Conservation (phyloP, 2,888 invertebrate genomes). For the Athetis lepigone region DNA sequence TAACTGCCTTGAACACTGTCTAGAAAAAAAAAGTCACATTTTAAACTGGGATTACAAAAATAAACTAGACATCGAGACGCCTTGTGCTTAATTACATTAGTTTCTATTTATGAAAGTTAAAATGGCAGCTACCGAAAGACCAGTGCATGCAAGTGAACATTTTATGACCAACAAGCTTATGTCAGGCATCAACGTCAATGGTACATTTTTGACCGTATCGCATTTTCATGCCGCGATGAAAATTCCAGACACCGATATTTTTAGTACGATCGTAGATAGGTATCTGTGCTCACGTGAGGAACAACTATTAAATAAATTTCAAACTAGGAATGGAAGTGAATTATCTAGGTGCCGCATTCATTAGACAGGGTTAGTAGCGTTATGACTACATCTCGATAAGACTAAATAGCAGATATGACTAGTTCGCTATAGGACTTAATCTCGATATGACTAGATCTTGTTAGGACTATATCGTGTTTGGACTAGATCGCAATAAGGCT, state of each 20-base stretch:
- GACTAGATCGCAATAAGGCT: no score
- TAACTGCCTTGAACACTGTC: conserved; percentile 71
- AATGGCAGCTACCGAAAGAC: conserved; percentile 64
- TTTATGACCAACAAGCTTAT: conserved; percentile 72
- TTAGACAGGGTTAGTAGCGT: no score
- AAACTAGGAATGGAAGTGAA: conserved; percentile 64
- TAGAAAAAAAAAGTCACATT: conserved; percentile 74
- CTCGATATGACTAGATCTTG: no score
- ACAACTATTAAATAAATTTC: conserved; percentile 68
- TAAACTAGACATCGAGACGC: conserved; percentile 75
- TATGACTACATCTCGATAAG: no score
- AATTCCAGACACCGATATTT: conserved; percentile 77
- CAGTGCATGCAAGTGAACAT: conserved; percentile 70
- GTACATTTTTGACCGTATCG: conserved; percentile 72
- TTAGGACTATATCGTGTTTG: no score
- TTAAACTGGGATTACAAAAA: conserved; percentile 71
- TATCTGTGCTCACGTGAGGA: conserved; percentile 73
- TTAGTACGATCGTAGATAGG: conserved; percentile 73
- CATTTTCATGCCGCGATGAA: conserved; percentile 74
- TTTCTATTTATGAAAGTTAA: conserved; percentile 59
- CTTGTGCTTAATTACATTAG: conserved; percentile 81
- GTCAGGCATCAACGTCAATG: conserved; percentile 72
- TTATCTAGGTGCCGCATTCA: conserved; percentile 67
- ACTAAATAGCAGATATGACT: no score
- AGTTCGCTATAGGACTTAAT: no score